Evolutionary conservation across 2,888 invertebrate genomes (phyloP).

Genomic region (Tiphia femorata): DNA sequence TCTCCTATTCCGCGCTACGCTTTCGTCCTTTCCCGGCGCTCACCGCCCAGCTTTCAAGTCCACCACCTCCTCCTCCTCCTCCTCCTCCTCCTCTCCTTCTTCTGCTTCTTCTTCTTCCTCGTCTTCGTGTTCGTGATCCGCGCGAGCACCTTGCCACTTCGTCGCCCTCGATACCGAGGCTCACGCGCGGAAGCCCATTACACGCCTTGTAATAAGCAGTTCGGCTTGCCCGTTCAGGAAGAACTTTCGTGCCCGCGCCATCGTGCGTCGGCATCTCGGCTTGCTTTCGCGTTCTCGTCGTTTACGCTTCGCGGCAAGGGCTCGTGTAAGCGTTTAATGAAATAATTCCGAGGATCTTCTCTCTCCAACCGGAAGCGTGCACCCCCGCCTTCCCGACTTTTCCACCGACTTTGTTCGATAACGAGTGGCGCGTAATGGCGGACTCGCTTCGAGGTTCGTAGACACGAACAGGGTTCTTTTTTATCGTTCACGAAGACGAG

Average conservation of each 20-base stretch:
- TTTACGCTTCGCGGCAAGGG: too few relatives aligned
- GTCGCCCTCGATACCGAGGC: constrained; percentile 3
- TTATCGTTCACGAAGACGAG: too few relatives aligned
- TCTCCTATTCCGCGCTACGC: constrained; percentile 11
- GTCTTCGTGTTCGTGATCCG: too few relatives aligned
- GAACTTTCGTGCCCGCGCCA: constrained; percentile 21
- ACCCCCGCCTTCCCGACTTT: too few relatives aligned
- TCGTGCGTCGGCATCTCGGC: constrained; percentile 31
- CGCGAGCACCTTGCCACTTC: too few relatives aligned
- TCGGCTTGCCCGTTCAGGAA: constrained; percentile 18
- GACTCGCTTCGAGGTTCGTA: too few relatives aligned
- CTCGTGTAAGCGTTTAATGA: too few relatives aligned
- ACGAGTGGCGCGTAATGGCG: too few relatives aligned
- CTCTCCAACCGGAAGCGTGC: too few relatives aligned
- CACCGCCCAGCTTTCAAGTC: neutral
- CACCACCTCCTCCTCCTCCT: neutral
- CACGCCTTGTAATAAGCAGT: constrained; percentile 43
- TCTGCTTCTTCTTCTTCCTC: neutral
- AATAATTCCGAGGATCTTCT: neutral
- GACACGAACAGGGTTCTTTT: too few relatives aligned
- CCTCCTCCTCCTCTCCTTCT: neutral
- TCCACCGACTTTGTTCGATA: too few relatives aligned
- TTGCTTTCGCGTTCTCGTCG: constrained; percentile 26
- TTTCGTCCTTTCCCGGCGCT: neutral
- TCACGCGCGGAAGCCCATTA: constrained; percentile 40